A percentile compares a stretch with the other conserved stretches of the same genome.
These are phyloP conservation scores for Otocyon megalotis DNA, from an alignment of 2,113 vertebrate genomes.

Conservation along the genomic window DNA sequence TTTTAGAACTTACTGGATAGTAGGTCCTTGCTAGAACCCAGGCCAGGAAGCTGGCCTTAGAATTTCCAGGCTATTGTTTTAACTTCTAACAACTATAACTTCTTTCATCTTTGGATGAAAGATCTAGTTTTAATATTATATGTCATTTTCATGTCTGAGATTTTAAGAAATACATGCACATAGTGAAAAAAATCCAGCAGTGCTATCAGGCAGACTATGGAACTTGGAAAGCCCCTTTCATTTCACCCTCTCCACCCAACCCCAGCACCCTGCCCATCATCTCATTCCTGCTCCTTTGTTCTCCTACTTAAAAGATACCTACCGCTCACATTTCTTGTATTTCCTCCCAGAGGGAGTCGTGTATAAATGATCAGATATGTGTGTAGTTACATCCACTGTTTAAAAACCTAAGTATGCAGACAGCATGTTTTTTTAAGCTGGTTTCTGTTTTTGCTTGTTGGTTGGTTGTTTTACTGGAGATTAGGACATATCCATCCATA, in stretches of 20 bases:
- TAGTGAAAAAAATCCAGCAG: not conserved
- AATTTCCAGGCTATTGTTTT: slow-evolving; percentile 42
- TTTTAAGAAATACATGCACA: slow-evolving; percentile 1
- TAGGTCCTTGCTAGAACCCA: not conserved
- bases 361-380: not conserved
- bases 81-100: not conserved
- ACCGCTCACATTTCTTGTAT: not conserved
- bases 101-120: not conserved
- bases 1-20: not conserved
- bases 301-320: not conserved
- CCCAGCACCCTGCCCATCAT: not conserved
- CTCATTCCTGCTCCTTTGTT: not conserved
- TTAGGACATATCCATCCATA: not conserved
- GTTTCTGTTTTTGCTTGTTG: not conserved
- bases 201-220: not conserved
- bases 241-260: not conserved
- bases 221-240: not conserved
- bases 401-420: not conserved
- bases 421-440: not conserved
- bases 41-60: not conserved
- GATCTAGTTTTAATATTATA: not conserved
- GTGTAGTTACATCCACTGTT: not conserved
- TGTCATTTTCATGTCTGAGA: not conserved
- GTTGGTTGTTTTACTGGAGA: not conserved
- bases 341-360: not conserved